phyloP scores from a whole-genome alignment of 2,797 vertebrate genomes.

The Rallus crepitans region DNA sequence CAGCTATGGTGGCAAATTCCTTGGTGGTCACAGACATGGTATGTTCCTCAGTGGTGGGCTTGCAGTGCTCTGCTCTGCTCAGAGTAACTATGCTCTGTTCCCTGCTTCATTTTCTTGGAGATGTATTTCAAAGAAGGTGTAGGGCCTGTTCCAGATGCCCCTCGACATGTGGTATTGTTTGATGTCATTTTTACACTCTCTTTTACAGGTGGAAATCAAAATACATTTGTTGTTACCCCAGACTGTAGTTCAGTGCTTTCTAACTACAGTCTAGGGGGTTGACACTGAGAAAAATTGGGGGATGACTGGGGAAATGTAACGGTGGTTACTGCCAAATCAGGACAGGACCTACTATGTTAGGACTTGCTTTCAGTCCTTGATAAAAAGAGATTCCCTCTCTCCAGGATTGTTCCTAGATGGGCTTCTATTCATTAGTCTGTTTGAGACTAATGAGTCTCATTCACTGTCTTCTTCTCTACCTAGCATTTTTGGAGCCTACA shows the following conservation, averaged over 20 bases:
- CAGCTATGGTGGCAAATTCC: background rate
- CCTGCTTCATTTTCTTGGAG: background rate
- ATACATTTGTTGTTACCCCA: background rate
- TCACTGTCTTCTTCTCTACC: background rate
- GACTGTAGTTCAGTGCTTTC: background rate
- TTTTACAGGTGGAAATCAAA: background rate
- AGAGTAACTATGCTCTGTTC: background rate
- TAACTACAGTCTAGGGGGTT: background rate
- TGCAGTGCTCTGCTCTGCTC: background rate
- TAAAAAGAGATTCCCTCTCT: background rate
- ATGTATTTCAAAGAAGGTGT: background rate
- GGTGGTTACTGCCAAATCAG: background rate
- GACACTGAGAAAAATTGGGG: background rate
- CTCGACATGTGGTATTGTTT: background rate
- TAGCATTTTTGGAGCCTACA: slow-evolving; percentile 83
- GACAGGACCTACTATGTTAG: background rate
- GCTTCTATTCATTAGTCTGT: background rate
- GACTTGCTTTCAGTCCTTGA: background rate
- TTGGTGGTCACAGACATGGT: background rate
- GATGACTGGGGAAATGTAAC: background rate
- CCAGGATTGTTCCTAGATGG: background rate
- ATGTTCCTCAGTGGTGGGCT: background rate
- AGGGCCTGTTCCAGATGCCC: background rate
- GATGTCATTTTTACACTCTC: background rate
- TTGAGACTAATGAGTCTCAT: no score